phyloP scores from a whole-genome alignment of 2,797 vertebrate genomes.

The Danio choprae region DNA sequence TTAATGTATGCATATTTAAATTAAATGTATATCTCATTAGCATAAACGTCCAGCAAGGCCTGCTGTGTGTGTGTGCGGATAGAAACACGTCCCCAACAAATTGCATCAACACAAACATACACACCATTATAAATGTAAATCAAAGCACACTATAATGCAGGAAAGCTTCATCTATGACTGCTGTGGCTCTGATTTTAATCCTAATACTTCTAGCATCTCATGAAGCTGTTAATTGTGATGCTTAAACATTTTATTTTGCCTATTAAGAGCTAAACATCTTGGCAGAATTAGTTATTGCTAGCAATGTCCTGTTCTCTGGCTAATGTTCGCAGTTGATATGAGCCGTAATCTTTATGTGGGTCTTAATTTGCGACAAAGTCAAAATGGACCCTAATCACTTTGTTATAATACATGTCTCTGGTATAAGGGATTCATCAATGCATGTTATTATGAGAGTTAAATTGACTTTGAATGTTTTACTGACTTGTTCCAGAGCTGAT shows the following conservation, averaged over 20 bases:
- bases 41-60: not conserved
- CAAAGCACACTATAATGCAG: not conserved
- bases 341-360: not conserved
- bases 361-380: not conserved
- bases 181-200: not conserved
- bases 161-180: not conserved
- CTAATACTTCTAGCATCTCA: not conserved
- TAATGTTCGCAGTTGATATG: not conserved
- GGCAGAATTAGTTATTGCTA: not conserved
- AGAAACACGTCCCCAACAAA: not conserved
- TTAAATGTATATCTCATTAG: not conserved
- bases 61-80: not conserved
- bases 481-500: not conserved
- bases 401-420: not conserved
- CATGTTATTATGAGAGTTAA: not conserved
- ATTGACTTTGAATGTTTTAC: not conserved
- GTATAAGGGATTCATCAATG: not conserved
- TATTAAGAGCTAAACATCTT: not conserved
- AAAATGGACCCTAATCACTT: not conserved
- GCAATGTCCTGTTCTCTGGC: constrained; percentile 1
- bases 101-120: not conserved
- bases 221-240: not conserved
- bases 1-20: not conserved
- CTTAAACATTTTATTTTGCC: not conserved
- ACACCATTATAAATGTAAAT: not conserved